Evolutionary conservation across 2,888 invertebrate species (phyloP).

Genomic region (Lobophora halterata): DNA sequence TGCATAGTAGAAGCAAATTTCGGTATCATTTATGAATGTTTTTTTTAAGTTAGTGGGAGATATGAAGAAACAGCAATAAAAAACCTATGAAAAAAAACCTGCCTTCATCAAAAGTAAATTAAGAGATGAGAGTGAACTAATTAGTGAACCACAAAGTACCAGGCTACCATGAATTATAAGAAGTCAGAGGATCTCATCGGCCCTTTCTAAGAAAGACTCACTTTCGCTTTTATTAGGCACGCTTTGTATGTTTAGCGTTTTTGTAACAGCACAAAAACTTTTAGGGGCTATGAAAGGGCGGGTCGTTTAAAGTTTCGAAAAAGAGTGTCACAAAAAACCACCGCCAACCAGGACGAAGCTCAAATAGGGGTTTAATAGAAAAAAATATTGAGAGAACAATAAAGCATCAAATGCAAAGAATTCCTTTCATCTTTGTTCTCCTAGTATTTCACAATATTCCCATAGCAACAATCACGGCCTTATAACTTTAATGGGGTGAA

Average conservation of each 20-base stretch:
- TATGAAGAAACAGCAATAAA: not conserved
- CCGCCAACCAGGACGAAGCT: too few species aligned
- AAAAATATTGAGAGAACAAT: not conserved
- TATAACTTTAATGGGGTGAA: too few species aligned
- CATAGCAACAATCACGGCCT: slow-evolving; percentile 15
- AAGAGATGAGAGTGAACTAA: slow-evolving; percentile 34
- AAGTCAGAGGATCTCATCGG: slow-evolving; percentile 1
- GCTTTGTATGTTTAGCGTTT: too few species aligned
- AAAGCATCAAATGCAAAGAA: not conserved
- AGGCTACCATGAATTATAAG: slow-evolving; percentile 37
- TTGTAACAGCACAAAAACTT: too few species aligned
- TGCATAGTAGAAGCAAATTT: slow-evolving; percentile 42
- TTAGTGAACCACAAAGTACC: slow-evolving; percentile 41
- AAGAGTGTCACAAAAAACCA: too few species aligned
- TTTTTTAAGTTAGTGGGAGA: slow-evolving; percentile 31
- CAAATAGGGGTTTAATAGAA: not conserved
- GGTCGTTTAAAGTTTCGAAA: too few species aligned
- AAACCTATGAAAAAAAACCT: slow-evolving; percentile 1
- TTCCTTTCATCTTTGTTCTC: slow-evolving; percentile 11
- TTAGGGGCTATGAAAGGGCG: too few species aligned
- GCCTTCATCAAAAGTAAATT: slow-evolving; percentile 3
- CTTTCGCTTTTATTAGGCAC: slow-evolving; percentile 10
- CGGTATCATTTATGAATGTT: slow-evolving; percentile 37
- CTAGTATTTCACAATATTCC: slow-evolving; percentile 11
- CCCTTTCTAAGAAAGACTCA: slow-evolving; percentile 10